These are phyloP conservation scores for Coleophora flavipennella DNA, from an alignment of 2,888 invertebrate species.

Conservation along the genomic window DNA sequence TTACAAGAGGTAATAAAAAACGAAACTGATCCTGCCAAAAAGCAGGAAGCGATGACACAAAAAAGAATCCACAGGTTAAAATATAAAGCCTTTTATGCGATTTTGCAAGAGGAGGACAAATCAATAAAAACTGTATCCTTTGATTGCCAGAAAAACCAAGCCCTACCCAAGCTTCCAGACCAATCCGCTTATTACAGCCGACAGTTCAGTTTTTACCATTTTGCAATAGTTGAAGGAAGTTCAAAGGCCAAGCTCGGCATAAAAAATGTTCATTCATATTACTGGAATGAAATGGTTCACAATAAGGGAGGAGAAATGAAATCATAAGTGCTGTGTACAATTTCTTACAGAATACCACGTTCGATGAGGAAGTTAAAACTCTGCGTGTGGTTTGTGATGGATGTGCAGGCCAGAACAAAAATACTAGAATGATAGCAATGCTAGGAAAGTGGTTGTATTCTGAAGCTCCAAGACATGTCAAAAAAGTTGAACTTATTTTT, in stretches of 20 bases:
- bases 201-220: background rate
- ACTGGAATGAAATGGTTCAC: background rate
- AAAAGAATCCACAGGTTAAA: background rate
- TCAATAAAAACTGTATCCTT: background rate
- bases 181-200: background rate
- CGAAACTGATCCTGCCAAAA: background rate
- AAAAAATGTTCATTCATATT: background rate
- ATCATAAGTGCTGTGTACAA: slow-evolving; percentile 4
- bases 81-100: background rate
- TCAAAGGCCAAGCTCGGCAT: background rate
- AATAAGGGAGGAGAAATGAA: slow-evolving; percentile 2
- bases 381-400: slow-evolving; percentile 5
- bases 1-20: background rate
- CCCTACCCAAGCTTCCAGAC: background rate
- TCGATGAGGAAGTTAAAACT: background rate
- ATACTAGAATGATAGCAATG: slow-evolving; percentile 5
- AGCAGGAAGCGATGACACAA: background rate
- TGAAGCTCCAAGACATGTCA: slow-evolving; percentile 7
- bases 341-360: background rate
- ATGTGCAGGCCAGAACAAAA: slow-evolving; percentile 7
- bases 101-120: background rate
- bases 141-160: background rate
- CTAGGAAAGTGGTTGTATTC: slow-evolving; percentile 7
- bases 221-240: background rate
- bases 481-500: slow-evolving; percentile 6